Conservation (phyloP, 1,140 invertebrate species). For the Nylanderia fulva region DNA sequence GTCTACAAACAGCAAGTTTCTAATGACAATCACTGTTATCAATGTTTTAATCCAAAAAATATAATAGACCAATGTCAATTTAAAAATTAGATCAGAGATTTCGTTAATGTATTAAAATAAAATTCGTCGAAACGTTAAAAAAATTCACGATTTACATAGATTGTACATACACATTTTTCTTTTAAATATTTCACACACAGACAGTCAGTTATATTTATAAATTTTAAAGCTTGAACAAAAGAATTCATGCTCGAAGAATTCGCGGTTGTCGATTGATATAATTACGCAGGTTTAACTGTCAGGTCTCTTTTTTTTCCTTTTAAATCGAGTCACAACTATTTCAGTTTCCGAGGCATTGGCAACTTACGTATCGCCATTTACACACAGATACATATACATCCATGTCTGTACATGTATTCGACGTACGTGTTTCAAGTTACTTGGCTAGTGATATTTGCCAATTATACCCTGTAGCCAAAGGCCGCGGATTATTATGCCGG, state of each 20-base stretch:
- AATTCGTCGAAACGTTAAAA: neutral
- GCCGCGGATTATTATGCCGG: constrained; percentile 57
- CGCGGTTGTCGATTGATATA: neutral
- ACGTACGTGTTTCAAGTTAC: constrained; percentile 33
- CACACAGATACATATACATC: neutral
- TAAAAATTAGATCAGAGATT: neutral
- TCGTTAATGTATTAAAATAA: neutral
- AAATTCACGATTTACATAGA: neutral
- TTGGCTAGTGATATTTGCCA: constrained; percentile 70
- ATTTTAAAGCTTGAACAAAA: neutral
- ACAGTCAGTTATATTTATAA: neutral
- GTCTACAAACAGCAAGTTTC: neutral
- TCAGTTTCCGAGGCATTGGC: constrained; percentile 73
- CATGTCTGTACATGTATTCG: neutral
- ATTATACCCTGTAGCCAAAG: constrained; percentile 65
- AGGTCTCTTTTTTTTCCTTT: constrained; percentile 49
- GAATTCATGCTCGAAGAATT: neutral
- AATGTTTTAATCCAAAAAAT: neutral
- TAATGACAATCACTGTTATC: too few species aligned
- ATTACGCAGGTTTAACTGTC: constrained; percentile 28
- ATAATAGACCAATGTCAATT: neutral
- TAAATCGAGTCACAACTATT: constrained; percentile 74
- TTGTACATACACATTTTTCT: neutral
- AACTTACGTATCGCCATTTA: constrained; percentile 8
- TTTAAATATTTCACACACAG: neutral